A percentile compares a stretch with the other conserved stretches of the same genome.
phyloP scores from a whole-genome alignment of 2,888 invertebrate genomes.

The Cybosia mesomella region DNA sequence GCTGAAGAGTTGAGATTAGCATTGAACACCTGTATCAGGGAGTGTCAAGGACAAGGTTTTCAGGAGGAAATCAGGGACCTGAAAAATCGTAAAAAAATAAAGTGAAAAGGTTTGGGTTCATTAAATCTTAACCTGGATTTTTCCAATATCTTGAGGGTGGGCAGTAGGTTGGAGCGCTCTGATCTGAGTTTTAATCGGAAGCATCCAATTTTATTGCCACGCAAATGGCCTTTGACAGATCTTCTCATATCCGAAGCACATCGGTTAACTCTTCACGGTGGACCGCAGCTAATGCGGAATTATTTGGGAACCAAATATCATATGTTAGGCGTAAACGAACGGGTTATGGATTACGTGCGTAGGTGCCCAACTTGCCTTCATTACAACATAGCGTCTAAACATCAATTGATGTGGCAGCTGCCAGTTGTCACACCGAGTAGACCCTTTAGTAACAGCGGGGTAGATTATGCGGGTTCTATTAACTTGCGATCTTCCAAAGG shows the following conservation, averaged over 20 bases:
- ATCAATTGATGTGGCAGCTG: conserved; percentile 37
- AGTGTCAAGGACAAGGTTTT: no score
- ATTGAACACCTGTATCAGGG: no score
- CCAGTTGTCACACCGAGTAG: conserved; percentile 12
- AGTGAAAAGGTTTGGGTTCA: neutral
- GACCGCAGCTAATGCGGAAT: conserved; percentile 34
- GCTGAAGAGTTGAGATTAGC: neutral
- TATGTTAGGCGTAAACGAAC: conserved; percentile 27
- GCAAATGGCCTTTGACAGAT: neutral
- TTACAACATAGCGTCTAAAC: conserved; percentile 11
- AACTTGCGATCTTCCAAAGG: neutral
- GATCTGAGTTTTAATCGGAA: neutral
- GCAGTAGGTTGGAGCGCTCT: neutral
- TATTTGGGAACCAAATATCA: conserved; percentile 37
- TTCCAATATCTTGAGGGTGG: neutral
- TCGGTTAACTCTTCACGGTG: neutral
- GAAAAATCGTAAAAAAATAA: neutral
- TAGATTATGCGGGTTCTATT: conserved; percentile 6
- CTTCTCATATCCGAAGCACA: neutral
- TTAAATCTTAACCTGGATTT: conserved; percentile 2
- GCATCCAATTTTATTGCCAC: neutral
- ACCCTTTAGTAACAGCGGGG: neutral
- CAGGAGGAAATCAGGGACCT: no score
- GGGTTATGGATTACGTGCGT: conserved; percentile 9
- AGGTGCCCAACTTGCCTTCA: neutral